Conservation (phyloP, 2,888 invertebrate species). For the Shargacucullia verbasci region DNA sequence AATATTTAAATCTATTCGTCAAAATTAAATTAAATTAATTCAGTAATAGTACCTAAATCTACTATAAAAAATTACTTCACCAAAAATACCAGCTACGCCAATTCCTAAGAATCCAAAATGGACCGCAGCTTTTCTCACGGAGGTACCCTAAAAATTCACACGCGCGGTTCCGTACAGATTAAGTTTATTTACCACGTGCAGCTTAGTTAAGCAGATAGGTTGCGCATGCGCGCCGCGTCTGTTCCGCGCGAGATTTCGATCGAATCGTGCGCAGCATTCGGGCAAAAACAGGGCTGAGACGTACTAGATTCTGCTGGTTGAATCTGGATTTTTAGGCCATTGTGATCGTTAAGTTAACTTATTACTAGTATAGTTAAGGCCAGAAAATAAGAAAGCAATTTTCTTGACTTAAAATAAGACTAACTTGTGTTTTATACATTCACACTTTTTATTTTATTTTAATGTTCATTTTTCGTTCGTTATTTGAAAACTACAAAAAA, state of each 20-base stretch:
- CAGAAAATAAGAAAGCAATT: no score
- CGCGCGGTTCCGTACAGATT: slow-evolving; percentile 57
- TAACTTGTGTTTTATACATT: no score
- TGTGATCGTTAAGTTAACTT: background rate
- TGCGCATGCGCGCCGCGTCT: slow-evolving; percentile 66
- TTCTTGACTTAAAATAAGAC: no score
- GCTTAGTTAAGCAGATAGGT: slow-evolving; percentile 56
- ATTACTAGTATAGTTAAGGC: background rate
- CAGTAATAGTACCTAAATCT: no score
- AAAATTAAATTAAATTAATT: no score
- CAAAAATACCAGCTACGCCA: slow-evolving; percentile 6
- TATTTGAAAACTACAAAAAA: no score
- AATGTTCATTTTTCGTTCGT: no score
- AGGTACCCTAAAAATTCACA: slow-evolving; percentile 54
- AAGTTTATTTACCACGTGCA: slow-evolving; percentile 61
- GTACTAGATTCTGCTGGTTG: slow-evolving; percentile 9
- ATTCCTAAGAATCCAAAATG: slow-evolving; percentile 27
- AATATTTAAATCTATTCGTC: no score
- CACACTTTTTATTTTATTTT: no score
- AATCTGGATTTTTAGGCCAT: slow-evolving; percentile 18
- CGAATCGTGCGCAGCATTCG: slow-evolving; percentile 72
- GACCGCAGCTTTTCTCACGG: slow-evolving; percentile 36
- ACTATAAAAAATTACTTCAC: background rate
- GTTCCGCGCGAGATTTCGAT: slow-evolving; percentile 76
- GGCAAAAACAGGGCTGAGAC: slow-evolving; percentile 38